phyloP scores from a whole-genome alignment of 2,113 vertebrate genomes.

The Turnix velox region DNA sequence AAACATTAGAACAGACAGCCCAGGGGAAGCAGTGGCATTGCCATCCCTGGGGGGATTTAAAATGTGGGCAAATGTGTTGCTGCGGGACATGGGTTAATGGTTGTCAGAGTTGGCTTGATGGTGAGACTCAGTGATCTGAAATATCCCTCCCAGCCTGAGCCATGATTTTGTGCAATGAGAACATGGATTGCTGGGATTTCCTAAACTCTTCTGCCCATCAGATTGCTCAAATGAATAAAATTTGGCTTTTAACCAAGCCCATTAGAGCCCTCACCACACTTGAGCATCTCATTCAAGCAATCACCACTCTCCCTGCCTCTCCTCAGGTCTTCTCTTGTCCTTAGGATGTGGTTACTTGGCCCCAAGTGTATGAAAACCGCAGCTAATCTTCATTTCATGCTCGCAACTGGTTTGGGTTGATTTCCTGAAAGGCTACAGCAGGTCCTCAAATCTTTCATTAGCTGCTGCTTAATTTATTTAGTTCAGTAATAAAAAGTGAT shows the following conservation, averaged over 20 bases:
- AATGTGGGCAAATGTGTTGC: background rate
- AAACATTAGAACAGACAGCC: background rate
- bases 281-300: background rate
- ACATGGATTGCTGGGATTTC: rapidly evolving
- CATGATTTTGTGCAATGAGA: background rate
- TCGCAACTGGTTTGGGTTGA: rapidly evolving
- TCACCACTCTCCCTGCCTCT: background rate
- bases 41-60: background rate
- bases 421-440: background rate
- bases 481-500: background rate
- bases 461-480: background rate
- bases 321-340: background rate
- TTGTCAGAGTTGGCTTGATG: background rate
- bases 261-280: rapidly evolving
- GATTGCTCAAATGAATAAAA: background rate
- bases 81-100: background rate
- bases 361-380: background rate
- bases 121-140: background rate
- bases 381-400: background rate
- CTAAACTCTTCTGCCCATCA: background rate
- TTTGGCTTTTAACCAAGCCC: background rate
- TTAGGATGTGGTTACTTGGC: background rate
- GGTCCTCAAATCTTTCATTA: background rate
- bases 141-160: background rate
- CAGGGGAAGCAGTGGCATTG: background rate